Evolutionary conservation across 2,113 vertebrate genomes (phyloP), one percentile per base, ranked within the genome.

Genomic region (Chiloscyllium plagiosum): DNA sequence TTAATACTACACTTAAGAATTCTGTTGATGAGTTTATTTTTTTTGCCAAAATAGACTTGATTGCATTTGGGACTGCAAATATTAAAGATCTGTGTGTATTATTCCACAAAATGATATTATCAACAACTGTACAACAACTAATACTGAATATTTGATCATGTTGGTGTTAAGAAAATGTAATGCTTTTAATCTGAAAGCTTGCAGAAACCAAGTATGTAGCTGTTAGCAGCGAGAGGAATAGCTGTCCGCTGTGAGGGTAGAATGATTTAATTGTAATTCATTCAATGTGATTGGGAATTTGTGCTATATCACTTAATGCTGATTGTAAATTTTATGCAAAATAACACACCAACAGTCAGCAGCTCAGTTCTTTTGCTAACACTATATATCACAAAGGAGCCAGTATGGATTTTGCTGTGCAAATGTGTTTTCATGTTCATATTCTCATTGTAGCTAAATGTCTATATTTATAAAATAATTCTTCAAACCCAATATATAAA

Each of bases 241-340:
- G 69, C 42, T 66, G 37, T 42, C 29, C 4, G 24, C 65, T 61
- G 78, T 42, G 80, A 42, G 68, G 94, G 37, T 24, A 50, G 69
- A 95, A 95, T 95, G 69, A 52, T 72, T 72, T 95, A 37, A 95
- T 6, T 72, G 22, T 72, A 95, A 95, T 70, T 95, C n/a, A 94
- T 94, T 94, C 70, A 50, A 24, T 70, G 42, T 72, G 94, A 5
- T 72, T 50, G 42, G 42, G 66, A 95, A 50, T 95, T 95, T 95
- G 69, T 7, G 52, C 68, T 19, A 47, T 15, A 95, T 95, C 94
- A 70, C 37, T 95, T n/a, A 65, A 65, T 95, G 7, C 47, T 29
- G 68, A n/a, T 95, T 95, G 65, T 50, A 50, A 76, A 95, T 95
- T 4, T 66, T 68, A 65, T 42, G 2, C 47, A 37, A 95, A 95